phyloP scores from a whole-genome alignment of 2,888 invertebrate species.

The Stenchaetothrips biformis region DNA sequence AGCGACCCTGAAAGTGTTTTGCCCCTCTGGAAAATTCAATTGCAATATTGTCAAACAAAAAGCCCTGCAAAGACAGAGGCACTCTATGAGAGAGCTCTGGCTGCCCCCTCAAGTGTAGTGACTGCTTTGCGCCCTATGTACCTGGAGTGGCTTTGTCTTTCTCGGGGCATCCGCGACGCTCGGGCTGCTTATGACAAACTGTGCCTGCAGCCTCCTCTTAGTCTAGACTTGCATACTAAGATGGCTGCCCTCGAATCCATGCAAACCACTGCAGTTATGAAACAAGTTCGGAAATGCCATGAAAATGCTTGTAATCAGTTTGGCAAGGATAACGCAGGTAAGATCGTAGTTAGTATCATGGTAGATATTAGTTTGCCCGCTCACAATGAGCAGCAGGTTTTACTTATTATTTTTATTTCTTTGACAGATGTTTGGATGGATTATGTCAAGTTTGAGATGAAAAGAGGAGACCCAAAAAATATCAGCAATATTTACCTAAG shows the following conservation, averaged over 20 bases:
- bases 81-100: conserved; percentile 47
- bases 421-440: conserved; percentile 63
- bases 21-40: conserved; percentile 48
- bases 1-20: conserved; percentile 35
- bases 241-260: conserved; percentile 53
- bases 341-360: conserved; percentile 26
- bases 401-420: conserved; percentile 27
- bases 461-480: conserved; percentile 55
- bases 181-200: conserved; percentile 59
- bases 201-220: conserved; percentile 55
- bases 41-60: conserved; percentile 36
- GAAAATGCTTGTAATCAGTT: conserved; percentile 61
- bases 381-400: neutral
- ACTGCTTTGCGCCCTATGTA: conserved; percentile 54
- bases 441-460: conserved; percentile 64
- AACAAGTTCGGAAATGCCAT: conserved; percentile 56
- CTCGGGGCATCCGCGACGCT: conserved; percentile 54
- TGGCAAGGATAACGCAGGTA: conserved; percentile 54
- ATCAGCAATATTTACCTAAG: conserved; percentile 56
- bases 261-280: conserved; percentile 47
- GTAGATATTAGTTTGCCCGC: neutral
- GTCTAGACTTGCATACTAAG: conserved; percentile 56
- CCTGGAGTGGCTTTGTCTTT: conserved; percentile 54
- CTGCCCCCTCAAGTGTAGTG: conserved; percentile 22
- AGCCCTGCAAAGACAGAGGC: conserved; percentile 45